These are phyloP conservation scores for Strigamia maritima DNA, from an alignment of 2,888 invertebrate genomes.

Conservation along the genomic window DNA sequence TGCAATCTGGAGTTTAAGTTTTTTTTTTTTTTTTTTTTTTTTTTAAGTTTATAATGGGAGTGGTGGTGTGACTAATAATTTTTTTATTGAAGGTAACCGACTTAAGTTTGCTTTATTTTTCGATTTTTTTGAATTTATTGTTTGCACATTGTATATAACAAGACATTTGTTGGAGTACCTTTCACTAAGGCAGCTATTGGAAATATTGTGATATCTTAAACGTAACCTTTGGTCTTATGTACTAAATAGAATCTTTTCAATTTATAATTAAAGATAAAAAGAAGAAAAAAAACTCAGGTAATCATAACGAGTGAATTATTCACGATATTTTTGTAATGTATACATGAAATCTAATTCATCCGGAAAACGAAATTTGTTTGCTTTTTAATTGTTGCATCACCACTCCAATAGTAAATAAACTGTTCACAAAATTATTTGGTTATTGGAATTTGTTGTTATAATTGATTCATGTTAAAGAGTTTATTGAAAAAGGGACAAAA, in stretches of 20 bases:
- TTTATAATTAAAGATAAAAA: neutral
- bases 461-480: neutral
- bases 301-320: neutral
- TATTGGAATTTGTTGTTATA: constrained; percentile 6
- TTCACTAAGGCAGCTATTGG: constrained; percentile 19
- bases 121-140: neutral
- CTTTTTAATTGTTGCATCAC: neutral
- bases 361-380: neutral
- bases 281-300: neutral
- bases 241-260: neutral
- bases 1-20: constrained; percentile 12
- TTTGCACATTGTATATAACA: neutral
- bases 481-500: neutral
- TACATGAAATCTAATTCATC: neutral
- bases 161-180: constrained; percentile 15
- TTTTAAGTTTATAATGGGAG: neutral
- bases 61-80: neutral
- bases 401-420: neutral
- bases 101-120: neutral
- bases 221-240: neutral
- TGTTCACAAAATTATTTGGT: neutral
- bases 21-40: neutral
- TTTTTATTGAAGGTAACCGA: neutral
- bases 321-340: constrained; percentile 15
- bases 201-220: constrained; percentile 8